phyloP scores from a whole-genome alignment of 2,113 vertebrate genomes.

The Prochilodus magdalenae region DNA sequence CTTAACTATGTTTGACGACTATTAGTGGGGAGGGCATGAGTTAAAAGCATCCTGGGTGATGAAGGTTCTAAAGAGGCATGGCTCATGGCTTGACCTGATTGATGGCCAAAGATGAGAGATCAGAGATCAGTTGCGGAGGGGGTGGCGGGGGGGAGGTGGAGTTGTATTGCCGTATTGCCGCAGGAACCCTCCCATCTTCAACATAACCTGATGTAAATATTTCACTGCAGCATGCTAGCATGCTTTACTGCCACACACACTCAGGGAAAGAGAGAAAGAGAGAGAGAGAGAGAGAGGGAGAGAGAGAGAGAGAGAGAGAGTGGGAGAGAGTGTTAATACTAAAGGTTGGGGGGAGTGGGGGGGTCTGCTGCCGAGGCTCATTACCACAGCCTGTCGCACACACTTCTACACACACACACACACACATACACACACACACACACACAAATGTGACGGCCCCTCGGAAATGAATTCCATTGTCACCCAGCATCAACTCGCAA shows the following conservation, averaged over 20 bases:
- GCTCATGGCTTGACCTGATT: constrained; percentile 55
- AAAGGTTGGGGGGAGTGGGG: constrained; percentile 47
- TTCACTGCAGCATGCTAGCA: constrained; percentile 62
- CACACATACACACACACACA: constrained; percentile 36
- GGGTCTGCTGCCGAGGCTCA: constrained; percentile 60
- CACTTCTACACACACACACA: constrained; percentile 39
- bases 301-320: constrained; percentile 2
- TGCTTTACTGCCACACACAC: constrained; percentile 67
- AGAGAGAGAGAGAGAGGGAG: not conserved
- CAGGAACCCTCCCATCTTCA: constrained; percentile 46
- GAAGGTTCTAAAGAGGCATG: constrained; percentile 47
- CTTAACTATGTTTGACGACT: constrained; percentile 63
- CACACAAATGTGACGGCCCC: constrained; percentile 31
- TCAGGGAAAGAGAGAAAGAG: constrained; percentile 10
- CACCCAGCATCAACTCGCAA: constrained; percentile 54
- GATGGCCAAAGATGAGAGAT: constrained; percentile 69
- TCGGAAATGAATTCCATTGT: constrained; percentile 61
- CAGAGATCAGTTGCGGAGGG: constrained; percentile 34
- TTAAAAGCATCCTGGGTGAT: constrained; percentile 67
- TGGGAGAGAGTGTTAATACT: constrained; percentile 60
- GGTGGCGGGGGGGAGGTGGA: not conserved
- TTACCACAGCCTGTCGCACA: constrained; percentile 59
- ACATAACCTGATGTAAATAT: constrained; percentile 67
- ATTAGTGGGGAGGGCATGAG: constrained; percentile 57
- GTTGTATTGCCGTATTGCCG: constrained; percentile 54